phyloP scores from a whole-genome alignment of 1,140 invertebrate species.

The Neomicropteryx cornuta region DNA sequence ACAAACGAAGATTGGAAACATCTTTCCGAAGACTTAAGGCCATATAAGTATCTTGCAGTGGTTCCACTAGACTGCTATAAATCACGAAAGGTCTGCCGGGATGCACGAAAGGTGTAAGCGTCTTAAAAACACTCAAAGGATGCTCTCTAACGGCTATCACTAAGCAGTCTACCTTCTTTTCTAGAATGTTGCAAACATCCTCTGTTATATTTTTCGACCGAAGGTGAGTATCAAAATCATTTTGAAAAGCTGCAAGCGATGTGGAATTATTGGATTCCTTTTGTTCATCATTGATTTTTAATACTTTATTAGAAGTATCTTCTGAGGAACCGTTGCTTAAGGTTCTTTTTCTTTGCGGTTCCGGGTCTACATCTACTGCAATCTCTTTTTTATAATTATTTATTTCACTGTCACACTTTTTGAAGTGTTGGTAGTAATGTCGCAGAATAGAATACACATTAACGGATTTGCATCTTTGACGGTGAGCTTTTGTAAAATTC shows the following conservation, averaged over 20 bases:
- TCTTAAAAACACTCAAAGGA: conserved; percentile 64
- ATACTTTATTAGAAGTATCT: conserved; percentile 7
- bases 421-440: conserved; percentile 45
- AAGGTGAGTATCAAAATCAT: too few species aligned
- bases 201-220: too few species aligned
- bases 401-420: conserved; percentile 11
- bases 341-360: conserved; percentile 4
- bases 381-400: conserved; percentile 12
- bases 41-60: conserved; percentile 69
- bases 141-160: conserved; percentile 75
- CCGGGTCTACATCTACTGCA: conserved; percentile 5
- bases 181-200: conserved; percentile 43
- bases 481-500: conserved; percentile 59
- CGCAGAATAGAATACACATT: conserved; percentile 64
- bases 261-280: conserved; percentile 55
- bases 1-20: conserved; percentile 63
- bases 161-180: conserved; percentile 61
- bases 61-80: conserved; percentile 67
- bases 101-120: conserved; percentile 63
- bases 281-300: conserved; percentile 41
- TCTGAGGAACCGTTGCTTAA: conserved; percentile 1
- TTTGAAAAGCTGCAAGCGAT: conserved; percentile 35
- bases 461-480: conserved; percentile 51
- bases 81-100: conserved; percentile 75
- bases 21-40: conserved; percentile 56